A percentile compares a stretch with the other conserved stretches of the same genome.
phyloP scores from a whole-genome alignment of 2,888 invertebrate species.

The Spilarctia lutea region DNA sequence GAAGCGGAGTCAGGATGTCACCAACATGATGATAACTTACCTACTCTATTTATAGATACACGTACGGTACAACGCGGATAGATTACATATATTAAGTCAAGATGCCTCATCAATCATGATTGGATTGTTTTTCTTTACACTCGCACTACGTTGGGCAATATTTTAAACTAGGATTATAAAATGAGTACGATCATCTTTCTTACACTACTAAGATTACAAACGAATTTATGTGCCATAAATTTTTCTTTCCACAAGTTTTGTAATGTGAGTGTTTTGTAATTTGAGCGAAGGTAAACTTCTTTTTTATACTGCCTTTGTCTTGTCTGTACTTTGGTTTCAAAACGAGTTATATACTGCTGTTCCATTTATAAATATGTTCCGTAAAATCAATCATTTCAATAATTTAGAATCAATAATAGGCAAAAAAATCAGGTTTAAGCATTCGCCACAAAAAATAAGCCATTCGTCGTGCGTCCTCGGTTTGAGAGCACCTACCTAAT shows the following conservation, averaged over 20 bases:
- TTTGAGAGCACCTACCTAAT: too few relatives aligned
- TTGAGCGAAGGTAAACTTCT: neutral
- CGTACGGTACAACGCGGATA: neutral
- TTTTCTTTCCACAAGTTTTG: neutral
- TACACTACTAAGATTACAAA: neutral
- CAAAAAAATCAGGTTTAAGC: too few relatives aligned
- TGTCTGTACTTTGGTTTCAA: neutral
- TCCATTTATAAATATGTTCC: neutral
- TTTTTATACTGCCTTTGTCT: neutral
- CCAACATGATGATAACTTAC: neutral
- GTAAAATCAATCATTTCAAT: neutral
- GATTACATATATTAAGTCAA: neutral
- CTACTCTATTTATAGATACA: neutral
- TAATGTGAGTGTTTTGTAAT: neutral
- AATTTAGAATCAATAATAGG: neutral
- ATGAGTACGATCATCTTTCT: neutral
- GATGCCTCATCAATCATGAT: conserved; percentile 1
- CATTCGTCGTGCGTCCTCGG: too few relatives aligned
- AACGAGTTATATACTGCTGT: neutral
- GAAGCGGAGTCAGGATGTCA: conserved; percentile 2
- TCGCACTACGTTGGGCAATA: neutral
- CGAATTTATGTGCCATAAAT: neutral
- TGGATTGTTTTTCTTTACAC: neutral
- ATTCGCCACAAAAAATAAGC: too few relatives aligned
- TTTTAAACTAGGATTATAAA: neutral